These are phyloP conservation scores for Dryomyza anilis DNA, from an alignment of 2,888 invertebrate genomes.

Conservation along the genomic window DNA sequence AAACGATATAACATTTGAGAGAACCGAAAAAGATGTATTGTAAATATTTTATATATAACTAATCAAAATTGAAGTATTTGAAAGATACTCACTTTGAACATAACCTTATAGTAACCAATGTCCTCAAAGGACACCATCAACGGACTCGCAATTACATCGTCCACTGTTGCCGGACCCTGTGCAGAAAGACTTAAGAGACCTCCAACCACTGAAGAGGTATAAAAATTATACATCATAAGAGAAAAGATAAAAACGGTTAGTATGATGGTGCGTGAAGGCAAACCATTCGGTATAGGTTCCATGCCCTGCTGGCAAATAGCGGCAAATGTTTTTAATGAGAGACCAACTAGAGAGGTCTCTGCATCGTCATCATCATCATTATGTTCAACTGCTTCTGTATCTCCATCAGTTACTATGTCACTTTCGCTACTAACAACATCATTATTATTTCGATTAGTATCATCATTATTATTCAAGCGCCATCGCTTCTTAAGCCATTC, in stretches of 20 bases:
- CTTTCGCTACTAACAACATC: slow-evolving; percentile 1
- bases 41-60: too few species aligned
- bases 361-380: slow-evolving; percentile 4
- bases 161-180: slow-evolving; percentile 51
- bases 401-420: too few species aligned
- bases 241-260: slow-evolving; percentile 50
- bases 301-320: slow-evolving; percentile 56
- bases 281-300: slow-evolving; percentile 46
- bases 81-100: slow-evolving; percentile 54
- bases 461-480: background rate
- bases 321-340: slow-evolving; percentile 46
- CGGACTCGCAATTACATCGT: slow-evolving; percentile 50
- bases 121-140: slow-evolving; percentile 57
- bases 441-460: too few species aligned
- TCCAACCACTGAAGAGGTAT: slow-evolving; percentile 60
- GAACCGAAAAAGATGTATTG: too few species aligned
- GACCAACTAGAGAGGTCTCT: slow-evolving; percentile 12
- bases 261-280: slow-evolving; percentile 47
- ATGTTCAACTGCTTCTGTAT: too few species aligned
- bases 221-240: slow-evolving; percentile 57
- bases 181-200: slow-evolving; percentile 52
- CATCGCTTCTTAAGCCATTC: slow-evolving; percentile 37
- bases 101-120: slow-evolving; percentile 56
- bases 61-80: too few species aligned
- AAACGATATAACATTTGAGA: too few species aligned